phyloP scores from a whole-genome alignment of 2,113 vertebrate genomes.

The Melanostigma gelatinosum region DNA sequence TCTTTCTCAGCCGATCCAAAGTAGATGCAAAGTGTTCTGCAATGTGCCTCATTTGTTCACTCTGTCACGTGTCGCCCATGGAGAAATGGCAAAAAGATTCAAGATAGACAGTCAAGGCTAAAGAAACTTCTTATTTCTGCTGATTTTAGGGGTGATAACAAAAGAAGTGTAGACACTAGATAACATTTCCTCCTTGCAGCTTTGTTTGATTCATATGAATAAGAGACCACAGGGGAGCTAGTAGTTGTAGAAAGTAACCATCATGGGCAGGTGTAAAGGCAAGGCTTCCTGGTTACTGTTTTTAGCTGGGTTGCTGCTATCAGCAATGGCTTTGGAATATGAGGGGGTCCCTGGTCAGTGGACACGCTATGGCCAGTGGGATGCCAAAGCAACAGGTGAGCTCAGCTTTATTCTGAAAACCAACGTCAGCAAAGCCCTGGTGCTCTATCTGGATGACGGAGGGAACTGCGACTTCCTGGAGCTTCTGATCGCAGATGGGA shows the following conservation, averaged over 20 bases:
- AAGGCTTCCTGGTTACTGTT: constrained; percentile 58
- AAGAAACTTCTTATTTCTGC: constrained; percentile 60
- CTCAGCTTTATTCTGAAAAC: constrained; percentile 93
- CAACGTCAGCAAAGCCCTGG: constrained; percentile 88
- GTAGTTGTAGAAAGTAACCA: constrained; percentile 63
- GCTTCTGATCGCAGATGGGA: constrained; percentile 88
- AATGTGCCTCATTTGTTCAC: constrained; percentile 56
- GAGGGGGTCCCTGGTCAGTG: constrained; percentile 92
- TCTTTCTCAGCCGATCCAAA: constrained; percentile 59
- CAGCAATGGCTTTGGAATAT: constrained; percentile 87
- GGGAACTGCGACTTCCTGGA: constrained; percentile 97
- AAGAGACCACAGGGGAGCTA: constrained; percentile 47
- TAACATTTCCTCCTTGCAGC: constrained; percentile 41
- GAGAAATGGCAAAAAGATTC: constrained; percentile 78
- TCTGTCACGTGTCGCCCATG: constrained; percentile 60
- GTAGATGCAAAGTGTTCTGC: constrained; percentile 65
- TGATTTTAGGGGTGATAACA: constrained; percentile 47
- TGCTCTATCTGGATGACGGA: constrained; percentile 94
- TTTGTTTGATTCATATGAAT: constrained; percentile 63
- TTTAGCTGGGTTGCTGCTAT: constrained; percentile 73
- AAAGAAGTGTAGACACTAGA: constrained; percentile 45
- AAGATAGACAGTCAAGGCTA: constrained; percentile 73
- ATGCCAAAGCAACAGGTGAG: constrained; percentile 87
- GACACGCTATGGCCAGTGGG: constrained; percentile 93
- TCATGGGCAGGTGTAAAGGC: constrained; percentile 68